Base-by-base conservation (phyloP, 2,888 invertebrate genomes). In the Dusona sp. region DNA sequence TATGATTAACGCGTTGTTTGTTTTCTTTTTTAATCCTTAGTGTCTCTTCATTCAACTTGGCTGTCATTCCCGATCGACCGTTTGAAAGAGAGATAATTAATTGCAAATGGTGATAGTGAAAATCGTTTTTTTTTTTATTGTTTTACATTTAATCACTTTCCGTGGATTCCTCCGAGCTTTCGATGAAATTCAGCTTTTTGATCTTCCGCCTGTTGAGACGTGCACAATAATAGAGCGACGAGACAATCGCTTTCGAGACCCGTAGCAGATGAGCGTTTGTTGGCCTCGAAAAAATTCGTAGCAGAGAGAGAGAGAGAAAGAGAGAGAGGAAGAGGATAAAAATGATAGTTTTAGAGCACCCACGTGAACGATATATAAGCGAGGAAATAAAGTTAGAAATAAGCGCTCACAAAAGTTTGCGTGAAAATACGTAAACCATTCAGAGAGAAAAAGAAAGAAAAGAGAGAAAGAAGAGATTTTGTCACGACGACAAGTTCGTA, bases 291-390 rank as follows among this genome's bases (percentile, higher is more conserved):
- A 57, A 84, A 74, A 75, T 75, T 70, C 25, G 36, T 45, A 68
- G 36, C 67, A 42, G 68, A 29, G 51, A 29, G 64, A 80, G 6
- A 33, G 70, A 72, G 48, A 42, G 11, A 11, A 13, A 42, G 42
- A 11, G 42, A 42, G 13, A 9, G 11, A 1, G 72, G 38, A n/a
- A 42, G 48, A 38, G 16, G 38, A 48, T 45, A 74, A 68, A 79
- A 79, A 68, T 38, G 75, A 80, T 54, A 77, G 75, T 64, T 38
- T 25, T 22, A 42, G 51, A 51, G 57, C 36, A 38, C 61, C 70
- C 75, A 84, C 84, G 84, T 84, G 70, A 70, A 67, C 67, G 79
- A 79, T 68, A 61, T 61, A 70, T 51, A 75, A 84, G 51, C 73
- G 29, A 79, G 36, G 22, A 36, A 25, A 57, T 74, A 54, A 79